Conservation (phyloP, 2,888 invertebrate genomes). For the Tetranychus piercei region DNA sequence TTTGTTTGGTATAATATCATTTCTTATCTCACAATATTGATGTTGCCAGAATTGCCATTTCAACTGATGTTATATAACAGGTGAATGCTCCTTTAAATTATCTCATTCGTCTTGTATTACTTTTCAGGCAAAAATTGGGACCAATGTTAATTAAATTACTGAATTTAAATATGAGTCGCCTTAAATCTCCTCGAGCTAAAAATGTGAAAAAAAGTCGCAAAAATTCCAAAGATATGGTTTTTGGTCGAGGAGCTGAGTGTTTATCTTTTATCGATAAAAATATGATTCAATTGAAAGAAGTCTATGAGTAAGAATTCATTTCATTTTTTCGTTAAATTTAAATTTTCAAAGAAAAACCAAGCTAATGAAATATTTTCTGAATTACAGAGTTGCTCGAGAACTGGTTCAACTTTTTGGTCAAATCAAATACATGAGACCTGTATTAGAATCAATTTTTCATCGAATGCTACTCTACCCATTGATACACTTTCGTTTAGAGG, state of each 20-base stretch:
- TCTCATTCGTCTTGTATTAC: not conserved
- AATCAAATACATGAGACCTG: conserved; percentile 58
- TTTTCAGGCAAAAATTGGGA: not conserved
- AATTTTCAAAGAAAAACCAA: not conserved
- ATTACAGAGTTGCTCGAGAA: conserved; percentile 62
- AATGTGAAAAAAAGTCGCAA: not conserved
- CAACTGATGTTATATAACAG: no score
- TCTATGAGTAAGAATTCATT: conserved; percentile 10
- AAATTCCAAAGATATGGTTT: conserved; percentile 1
- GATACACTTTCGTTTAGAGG: conserved; percentile 62
- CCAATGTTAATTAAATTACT: not conserved
- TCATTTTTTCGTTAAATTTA: not conserved
- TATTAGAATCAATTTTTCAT: conserved; percentile 78
- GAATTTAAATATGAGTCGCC: not conserved
- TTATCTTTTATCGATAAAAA: not conserved
- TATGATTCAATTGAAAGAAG: not conserved
- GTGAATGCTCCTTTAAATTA: not conserved
- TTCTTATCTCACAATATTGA: not conserved
- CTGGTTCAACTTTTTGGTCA: conserved; percentile 70
- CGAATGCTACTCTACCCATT: conserved; percentile 75
- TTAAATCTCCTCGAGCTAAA: not conserved
- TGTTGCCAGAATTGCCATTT: no score
- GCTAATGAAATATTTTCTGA: conserved; percentile 4
- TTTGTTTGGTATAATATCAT: not conserved
- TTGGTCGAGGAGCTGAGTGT: conserved; percentile 14